Evolutionary conservation across 2,797 vertebrate species (phyloP).

Genomic region (Pteronotus mesoamericanus): DNA sequence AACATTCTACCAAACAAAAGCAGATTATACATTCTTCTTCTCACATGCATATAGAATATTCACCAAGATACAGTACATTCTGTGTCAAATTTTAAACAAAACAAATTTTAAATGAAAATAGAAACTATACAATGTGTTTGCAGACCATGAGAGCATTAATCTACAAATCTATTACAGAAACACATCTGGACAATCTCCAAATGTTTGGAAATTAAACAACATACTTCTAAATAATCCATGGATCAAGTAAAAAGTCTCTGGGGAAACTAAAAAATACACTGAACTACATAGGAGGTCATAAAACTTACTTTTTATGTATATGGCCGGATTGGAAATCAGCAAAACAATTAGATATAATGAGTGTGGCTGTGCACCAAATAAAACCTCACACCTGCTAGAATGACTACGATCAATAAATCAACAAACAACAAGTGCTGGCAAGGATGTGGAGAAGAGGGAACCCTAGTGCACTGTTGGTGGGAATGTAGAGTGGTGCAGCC

Average conservation of each 20-base stretch:
- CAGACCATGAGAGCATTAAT: slow-evolving; percentile 15
- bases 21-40: slow-evolving; percentile 12
- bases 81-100: not conserved
- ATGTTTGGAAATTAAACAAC: slow-evolving; percentile 20
- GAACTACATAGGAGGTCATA: not conserved
- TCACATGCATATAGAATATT: slow-evolving; percentile 2
- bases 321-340: not conserved
- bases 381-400: not conserved
- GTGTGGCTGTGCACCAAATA: not conserved
- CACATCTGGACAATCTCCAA: not conserved
- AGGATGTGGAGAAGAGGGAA: no score
- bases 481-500: no score
- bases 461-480: no score
- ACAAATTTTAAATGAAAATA: not conserved
- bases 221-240: slow-evolving; percentile 1
- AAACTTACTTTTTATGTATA: slow-evolving; percentile 10
- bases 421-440: no score
- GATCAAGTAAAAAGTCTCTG: not conserved
- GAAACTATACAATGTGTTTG: slow-evolving; percentile 2
- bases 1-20: not conserved
- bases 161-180: slow-evolving; percentile 29
- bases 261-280: slow-evolving; percentile 5
- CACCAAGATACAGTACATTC: not conserved
- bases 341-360: slow-evolving; percentile 4
- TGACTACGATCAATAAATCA: no score